phyloP scores from a whole-genome alignment of 2,888 invertebrate genomes.

The Sminthurides aquaticus region DNA sequence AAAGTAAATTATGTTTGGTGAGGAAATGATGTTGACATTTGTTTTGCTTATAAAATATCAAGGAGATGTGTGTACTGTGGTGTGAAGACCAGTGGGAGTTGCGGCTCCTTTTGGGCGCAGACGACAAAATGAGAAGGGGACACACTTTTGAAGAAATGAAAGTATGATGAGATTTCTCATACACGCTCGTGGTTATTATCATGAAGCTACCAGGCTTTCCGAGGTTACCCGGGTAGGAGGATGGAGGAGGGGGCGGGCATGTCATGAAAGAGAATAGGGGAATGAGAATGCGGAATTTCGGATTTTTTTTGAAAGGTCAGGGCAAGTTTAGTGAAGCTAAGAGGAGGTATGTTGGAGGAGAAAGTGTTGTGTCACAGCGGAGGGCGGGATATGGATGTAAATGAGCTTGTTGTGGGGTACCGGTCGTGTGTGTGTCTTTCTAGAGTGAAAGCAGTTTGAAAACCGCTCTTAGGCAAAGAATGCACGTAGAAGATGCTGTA shows the following conservation, averaged over 20 bases:
- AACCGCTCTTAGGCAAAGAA: too few relatives aligned
- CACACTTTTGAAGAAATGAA: background rate
- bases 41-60: background rate
- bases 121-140: background rate
- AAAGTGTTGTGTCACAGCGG: too few relatives aligned
- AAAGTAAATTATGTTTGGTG: background rate
- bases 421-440: too few relatives aligned
- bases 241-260: background rate
- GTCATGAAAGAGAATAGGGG: background rate
- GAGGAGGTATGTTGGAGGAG: too few relatives aligned
- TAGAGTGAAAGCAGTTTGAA: too few relatives aligned
- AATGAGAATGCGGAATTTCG: background rate
- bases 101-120: background rate
- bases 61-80: background rate
- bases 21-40: background rate
- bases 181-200: background rate
- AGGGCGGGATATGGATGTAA: too few relatives aligned
- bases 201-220: background rate
- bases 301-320: background rate
- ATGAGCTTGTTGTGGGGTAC: too few relatives aligned
- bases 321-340: too few relatives aligned
- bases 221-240: background rate
- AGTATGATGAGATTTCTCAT: background rate
- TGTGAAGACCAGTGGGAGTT: background rate
- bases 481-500: too few relatives aligned